Evolutionary conservation across 1,140 invertebrate species (phyloP).

Genomic region (Babylonia areolata): DNA sequence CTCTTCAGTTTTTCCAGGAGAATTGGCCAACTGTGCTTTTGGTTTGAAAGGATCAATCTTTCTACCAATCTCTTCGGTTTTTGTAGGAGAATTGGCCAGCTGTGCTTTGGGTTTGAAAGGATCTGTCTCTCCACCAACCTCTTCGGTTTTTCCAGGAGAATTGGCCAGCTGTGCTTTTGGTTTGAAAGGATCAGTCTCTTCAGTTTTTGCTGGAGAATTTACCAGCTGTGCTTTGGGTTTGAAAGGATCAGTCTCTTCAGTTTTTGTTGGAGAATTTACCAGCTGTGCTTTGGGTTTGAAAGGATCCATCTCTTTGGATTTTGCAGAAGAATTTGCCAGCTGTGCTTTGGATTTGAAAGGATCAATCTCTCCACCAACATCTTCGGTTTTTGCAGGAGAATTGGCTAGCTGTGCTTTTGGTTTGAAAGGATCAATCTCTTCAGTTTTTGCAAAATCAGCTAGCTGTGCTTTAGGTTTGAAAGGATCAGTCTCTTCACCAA

Average conservation of each 20-base stretch:
- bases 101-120: neutral
- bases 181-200: neutral
- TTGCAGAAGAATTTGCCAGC: neutral
- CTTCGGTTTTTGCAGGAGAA: neutral
- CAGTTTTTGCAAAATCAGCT: neutral
- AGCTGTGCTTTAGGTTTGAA: neutral
- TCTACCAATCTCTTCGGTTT: neutral
- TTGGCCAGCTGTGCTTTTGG: neutral
- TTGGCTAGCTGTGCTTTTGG: neutral
- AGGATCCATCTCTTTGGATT: neutral
- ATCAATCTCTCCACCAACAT: neutral
- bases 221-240: too few relatives aligned
- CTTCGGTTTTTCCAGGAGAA: neutral
- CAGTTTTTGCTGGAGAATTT: neutral
- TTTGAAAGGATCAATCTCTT: neutral
- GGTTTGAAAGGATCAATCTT: constrained; percentile 5
- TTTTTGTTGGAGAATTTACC: neutral
- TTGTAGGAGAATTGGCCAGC: neutral
- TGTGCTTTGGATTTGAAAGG: neutral
- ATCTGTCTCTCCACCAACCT: neutral
- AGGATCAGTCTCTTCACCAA: neutral
- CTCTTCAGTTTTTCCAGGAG: neutral
- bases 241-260: too few relatives aligned
- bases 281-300: neutral
- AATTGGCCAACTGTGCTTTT: neutral